Conservation (phyloP, 1,140 invertebrate species). For the Calephelis virginiensis region DNA sequence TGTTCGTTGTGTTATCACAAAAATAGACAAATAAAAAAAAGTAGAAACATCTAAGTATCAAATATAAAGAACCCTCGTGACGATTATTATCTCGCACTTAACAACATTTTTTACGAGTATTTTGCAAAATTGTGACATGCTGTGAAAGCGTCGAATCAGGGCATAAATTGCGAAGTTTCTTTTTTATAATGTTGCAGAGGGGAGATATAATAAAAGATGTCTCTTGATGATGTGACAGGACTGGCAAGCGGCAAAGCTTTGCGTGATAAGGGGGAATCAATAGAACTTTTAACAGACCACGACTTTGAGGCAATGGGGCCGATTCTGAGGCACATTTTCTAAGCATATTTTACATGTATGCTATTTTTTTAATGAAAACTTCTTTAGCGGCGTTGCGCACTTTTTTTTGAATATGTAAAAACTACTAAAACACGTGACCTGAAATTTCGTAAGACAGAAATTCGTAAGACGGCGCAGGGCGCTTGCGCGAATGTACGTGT, state of each 20-base stretch:
- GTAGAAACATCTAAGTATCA: no score
- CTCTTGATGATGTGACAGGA: constrained; percentile 1
- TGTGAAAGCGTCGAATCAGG: constrained; percentile 1
- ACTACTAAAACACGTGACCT: no score
- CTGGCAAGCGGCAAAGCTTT: not conserved
- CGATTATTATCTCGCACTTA: not conserved
- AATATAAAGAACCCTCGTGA: no score
- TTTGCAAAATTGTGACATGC: constrained; percentile 1
- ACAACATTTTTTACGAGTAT: not conserved
- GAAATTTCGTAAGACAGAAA: no score
- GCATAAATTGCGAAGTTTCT: constrained; percentile 2
- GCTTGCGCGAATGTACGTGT: no score
- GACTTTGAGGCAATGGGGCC: not conserved
- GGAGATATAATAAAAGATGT: constrained; percentile 5
- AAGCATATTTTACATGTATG: no score
- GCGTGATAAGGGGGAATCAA: constrained; percentile 1
- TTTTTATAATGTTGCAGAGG: constrained; percentile 5
- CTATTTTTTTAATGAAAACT: no score
- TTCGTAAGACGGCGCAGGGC: no score
- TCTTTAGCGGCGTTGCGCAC: no score
- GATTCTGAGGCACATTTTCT: not conserved
- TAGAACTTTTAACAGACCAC: not conserved
- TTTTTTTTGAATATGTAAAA: no score
- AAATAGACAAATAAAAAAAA: no score
- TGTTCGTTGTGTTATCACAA: no score